Evolutionary conservation across 2,888 invertebrate species (phyloP).

Genomic region (Hanleya hanleyi): DNA sequence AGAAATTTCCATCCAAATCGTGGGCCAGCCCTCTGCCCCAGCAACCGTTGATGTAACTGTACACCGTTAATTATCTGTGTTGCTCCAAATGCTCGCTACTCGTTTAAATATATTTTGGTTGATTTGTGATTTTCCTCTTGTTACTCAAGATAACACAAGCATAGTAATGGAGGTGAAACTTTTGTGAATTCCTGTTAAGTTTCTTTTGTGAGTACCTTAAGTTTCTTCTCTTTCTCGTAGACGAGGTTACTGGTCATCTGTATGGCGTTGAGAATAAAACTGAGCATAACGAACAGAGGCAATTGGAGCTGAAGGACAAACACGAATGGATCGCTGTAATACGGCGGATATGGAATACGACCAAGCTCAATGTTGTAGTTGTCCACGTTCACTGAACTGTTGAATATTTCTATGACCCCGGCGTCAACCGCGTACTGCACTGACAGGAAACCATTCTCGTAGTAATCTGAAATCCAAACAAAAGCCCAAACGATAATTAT

Average conservation of each 20-base stretch:
- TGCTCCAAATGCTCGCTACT: too few relatives aligned
- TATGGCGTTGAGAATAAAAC: constrained; percentile 85
- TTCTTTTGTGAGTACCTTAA: too few relatives aligned
- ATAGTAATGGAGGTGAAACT: too few relatives aligned
- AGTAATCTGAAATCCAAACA: not conserved
- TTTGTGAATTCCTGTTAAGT: too few relatives aligned
- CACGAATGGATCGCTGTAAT: constrained; percentile 80
- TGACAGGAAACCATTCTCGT: not conserved
- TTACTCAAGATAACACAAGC: too few relatives aligned
- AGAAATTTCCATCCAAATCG: too few relatives aligned
- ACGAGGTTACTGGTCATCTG: constrained; percentile 83
- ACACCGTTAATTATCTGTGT: too few relatives aligned
- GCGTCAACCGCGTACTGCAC: not conserved
- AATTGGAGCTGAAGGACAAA: constrained; percentile 79
- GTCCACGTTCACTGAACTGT: not conserved
- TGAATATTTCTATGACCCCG: not conserved
- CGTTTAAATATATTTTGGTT: too few relatives aligned
- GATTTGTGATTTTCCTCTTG: too few relatives aligned
- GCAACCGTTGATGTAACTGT: too few relatives aligned
- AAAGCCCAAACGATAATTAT: not conserved
- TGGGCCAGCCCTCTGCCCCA: too few relatives aligned
- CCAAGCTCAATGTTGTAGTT: not conserved
- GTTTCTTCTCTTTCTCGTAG: constrained; percentile 80
- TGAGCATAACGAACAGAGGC: constrained; percentile 83
- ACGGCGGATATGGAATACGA: constrained; percentile 80